Evolutionary conservation across 2,888 invertebrate species (phyloP), one percentile per base, ranked within the genome.

Genomic region (Xylocampa areola): DNA sequence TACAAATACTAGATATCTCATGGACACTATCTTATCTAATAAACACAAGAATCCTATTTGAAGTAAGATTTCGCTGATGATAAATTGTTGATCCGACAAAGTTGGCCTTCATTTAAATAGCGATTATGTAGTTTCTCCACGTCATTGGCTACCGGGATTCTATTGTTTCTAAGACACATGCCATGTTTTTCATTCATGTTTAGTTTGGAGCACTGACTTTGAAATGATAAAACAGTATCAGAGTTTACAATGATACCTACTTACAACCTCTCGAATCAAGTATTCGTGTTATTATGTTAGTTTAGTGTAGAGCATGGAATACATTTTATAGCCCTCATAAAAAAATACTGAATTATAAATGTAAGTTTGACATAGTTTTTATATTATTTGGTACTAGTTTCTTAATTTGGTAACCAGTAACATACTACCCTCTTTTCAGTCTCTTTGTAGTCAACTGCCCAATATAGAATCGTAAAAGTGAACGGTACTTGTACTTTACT

Each of bases 11-110:
- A 59, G 58, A 57, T 57, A 70, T 63, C 48, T 57, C 43, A 48
- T 39, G 36, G 59, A 69, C 48, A 55, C 54, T 77, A 79, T 77
- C 76, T 78, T 82, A 84, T 82, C 80, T 74, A 73, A 59, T 43
- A 39, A 69, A 43, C 41, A 50, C 54, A 41, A 60, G 47, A 27
- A 47, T 30, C 43, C 35, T 62, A 43, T 57, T 61, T 64, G 49
- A 47, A 55, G 35, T 40, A 44, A 57, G 41, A 73, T 57, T 65
- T 36, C 11, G 17, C 47, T 2, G 10, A 19, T 48, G 35, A 45
- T 47, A 57, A 40, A 36, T 25, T 30, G 21, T 49, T 36, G 11
- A 47, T 47, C 51, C n/a, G 19, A 54, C 36, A 48, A 27, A 45
- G 51, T 49, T 47, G 30, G 39, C 50, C 47, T 58, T 60, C 25